Conservation (phyloP, 2,888 invertebrate species). For the Macrosoma leucophasiata region DNA sequence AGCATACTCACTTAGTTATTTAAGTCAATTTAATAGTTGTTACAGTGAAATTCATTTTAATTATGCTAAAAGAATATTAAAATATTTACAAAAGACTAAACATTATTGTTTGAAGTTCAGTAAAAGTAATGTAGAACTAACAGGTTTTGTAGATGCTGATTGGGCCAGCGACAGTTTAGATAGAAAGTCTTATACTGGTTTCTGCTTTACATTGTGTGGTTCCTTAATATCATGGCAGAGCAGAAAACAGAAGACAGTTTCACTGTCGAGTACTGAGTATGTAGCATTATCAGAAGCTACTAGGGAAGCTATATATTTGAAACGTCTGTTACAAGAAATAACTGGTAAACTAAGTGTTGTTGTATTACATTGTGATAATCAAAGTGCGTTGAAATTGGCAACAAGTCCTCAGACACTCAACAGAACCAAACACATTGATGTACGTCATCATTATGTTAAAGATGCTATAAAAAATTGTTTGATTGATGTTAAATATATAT, state of each 20-base stretch:
- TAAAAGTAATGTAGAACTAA: slow-evolving; percentile 13
- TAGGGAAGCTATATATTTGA: slow-evolving; percentile 11
- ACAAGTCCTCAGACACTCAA: slow-evolving; percentile 5
- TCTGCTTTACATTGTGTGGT: slow-evolving; percentile 4
- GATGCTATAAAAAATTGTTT: slow-evolving; percentile 7
- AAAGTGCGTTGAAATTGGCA: slow-evolving; percentile 13
- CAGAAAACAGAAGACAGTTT: slow-evolving; percentile 11
- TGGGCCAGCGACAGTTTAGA: slow-evolving; percentile 14
- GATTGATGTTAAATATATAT: slow-evolving; percentile 6
- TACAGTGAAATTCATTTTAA: slow-evolving; percentile 15
- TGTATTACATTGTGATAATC: slow-evolving; percentile 10
- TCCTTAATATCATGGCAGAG: slow-evolving; percentile 10
- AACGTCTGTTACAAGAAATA: slow-evolving; percentile 5
- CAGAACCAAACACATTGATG: slow-evolving; percentile 12
- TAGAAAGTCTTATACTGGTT: slow-evolving; percentile 7
- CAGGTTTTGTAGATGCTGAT: slow-evolving; percentile 23
- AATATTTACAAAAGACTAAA: slow-evolving; percentile 18
- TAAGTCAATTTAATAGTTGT: slow-evolving; percentile 23
- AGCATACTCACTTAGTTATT: slow-evolving; percentile 13
- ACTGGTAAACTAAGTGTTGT: slow-evolving; percentile 3
- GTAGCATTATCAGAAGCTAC: slow-evolving; percentile 9
- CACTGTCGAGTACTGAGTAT: slow-evolving; percentile 10
- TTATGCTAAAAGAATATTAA: slow-evolving; percentile 18
- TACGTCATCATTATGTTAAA: slow-evolving; percentile 7
- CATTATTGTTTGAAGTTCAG: slow-evolving; percentile 18